Percentiles rank a stretch among this genome's conserved stretches.
phyloP scores from a whole-genome alignment of 2,797 vertebrate species.

The Sorex maritimensis region DNA sequence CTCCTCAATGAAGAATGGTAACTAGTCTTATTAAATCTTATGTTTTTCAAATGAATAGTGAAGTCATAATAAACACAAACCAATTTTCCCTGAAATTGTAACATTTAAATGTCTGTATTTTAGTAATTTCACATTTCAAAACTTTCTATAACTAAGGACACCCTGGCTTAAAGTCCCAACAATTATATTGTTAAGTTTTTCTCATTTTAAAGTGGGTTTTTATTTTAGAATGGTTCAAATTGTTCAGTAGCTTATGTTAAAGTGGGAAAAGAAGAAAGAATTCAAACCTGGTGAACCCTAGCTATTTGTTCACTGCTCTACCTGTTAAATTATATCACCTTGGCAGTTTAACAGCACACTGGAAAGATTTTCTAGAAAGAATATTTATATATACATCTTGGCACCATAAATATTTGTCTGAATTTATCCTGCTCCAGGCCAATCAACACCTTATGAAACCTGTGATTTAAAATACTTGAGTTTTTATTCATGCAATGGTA shows the following conservation, averaged over 20 bases:
- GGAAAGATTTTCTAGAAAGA: slow-evolving; percentile 81
- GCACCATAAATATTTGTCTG: slow-evolving; percentile 83
- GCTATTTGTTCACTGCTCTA: slow-evolving; percentile 70
- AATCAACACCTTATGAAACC: slow-evolving; percentile 80
- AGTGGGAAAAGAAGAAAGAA: slow-evolving; percentile 64
- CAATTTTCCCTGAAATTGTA: slow-evolving; percentile 41
- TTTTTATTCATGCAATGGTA: slow-evolving; percentile 83
- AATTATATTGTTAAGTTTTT: slow-evolving; percentile 8
- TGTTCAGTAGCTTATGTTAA: slow-evolving; percentile 55
- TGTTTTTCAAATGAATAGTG: neutral
- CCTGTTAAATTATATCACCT: slow-evolving; percentile 79
- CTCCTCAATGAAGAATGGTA: neutral
- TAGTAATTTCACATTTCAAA: slow-evolving; percentile 43
- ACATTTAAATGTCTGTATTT: neutral
- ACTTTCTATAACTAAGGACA: neutral
- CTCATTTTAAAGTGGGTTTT: slow-evolving; percentile 47
- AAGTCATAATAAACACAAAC: slow-evolving; percentile 38
- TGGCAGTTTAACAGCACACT: slow-evolving; percentile 77
- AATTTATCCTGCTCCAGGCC: slow-evolving; percentile 78
- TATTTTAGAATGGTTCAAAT: slow-evolving; percentile 59
- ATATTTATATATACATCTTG: slow-evolving; percentile 84
- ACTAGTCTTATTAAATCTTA: neutral
- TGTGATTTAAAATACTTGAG: slow-evolving; percentile 78
- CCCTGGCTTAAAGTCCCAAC: neutral
- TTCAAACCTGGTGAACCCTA: slow-evolving; percentile 76